Evolutionary conservation across 2,113 vertebrate genomes (phyloP).

Genomic region (Siphamia tubifer): DNA sequence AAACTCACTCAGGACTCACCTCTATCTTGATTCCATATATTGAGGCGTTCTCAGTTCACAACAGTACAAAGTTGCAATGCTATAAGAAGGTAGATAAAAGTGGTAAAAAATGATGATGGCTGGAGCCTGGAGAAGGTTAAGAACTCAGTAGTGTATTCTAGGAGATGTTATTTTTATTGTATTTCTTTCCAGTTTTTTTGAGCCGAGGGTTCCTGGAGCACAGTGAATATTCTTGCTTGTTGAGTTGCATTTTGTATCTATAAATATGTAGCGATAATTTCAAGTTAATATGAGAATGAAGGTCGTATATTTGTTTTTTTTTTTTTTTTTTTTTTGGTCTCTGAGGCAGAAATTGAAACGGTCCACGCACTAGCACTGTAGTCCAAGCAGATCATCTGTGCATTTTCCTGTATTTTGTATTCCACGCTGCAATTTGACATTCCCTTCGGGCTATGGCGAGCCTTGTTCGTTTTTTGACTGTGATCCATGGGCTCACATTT

Average conservation of each 20-base stretch:
- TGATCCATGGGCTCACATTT: conserved; percentile 61
- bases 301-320: too few relatives aligned
- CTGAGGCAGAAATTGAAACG: not conserved
- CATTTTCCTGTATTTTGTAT: conserved; percentile 15
- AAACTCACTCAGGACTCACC: not conserved
- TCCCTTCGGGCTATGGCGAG: conserved; percentile 21
- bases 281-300: not conserved
- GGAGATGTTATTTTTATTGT: not conserved
- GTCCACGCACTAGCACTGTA: not conserved
- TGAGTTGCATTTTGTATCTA: too few relatives aligned
- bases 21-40: not conserved
- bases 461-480: conserved; percentile 34
- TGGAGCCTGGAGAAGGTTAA: not conserved
- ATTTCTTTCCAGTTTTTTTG: not conserved
- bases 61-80: not conserved
- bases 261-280: too few relatives aligned
- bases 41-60: not conserved
- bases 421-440: conserved; percentile 35
- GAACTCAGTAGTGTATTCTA: not conserved
- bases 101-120: not conserved
- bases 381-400: conserved; percentile 1
- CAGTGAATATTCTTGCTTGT: too few relatives aligned
- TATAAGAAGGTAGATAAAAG: not conserved
- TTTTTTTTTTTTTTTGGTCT: too few relatives aligned
- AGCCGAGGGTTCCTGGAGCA: not conserved